A percentile compares a stretch with the other conserved stretches of the same genome.
Evolutionary conservation across 2,797 vertebrate species (phyloP).

Genomic region (Leptoclinus maculatus): DNA sequence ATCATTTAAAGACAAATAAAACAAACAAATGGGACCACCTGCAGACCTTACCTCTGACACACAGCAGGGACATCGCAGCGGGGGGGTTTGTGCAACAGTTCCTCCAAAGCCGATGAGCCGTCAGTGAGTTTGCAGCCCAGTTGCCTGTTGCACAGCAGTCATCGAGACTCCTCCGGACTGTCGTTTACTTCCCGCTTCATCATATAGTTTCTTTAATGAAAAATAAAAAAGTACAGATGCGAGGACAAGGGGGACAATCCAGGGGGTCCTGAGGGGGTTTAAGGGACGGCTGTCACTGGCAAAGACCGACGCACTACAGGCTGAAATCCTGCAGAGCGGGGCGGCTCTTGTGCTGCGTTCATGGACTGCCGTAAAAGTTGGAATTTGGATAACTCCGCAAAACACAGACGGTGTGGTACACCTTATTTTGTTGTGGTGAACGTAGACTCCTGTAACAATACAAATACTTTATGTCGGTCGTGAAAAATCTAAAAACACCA

Average conservation of each 20-base stretch:
- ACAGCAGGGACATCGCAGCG: constrained; percentile 83
- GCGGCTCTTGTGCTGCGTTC: constrained; percentile 69
- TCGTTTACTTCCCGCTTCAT: constrained; percentile 16
- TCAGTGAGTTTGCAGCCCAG: constrained; percentile 53
- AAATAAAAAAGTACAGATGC: neutral
- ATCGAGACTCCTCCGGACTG: neutral
- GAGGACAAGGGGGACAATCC: constrained; percentile 8
- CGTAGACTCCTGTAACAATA: neutral
- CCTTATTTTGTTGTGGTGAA: neutral
- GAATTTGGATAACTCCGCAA: neutral
- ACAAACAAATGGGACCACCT: neutral
- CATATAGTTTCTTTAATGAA: neutral
- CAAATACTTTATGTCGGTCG: neutral
- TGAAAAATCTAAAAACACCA: neutral
- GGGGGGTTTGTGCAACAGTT: constrained; percentile 55
- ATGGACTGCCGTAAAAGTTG: neutral
- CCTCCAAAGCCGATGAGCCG: constrained; percentile 43
- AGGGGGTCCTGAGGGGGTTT: constrained; percentile 2
- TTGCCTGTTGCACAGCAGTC: constrained; percentile 63
- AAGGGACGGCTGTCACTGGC: constrained; percentile 30
- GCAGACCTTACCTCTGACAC: constrained; percentile 80
- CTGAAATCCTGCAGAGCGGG: constrained; percentile 54
- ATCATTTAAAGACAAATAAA: neutral
- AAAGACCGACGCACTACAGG: constrained; percentile 39
- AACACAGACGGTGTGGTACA: neutral